Base-by-base conservation (phyloP, 2,113 vertebrate genomes). In the Leptobrachium leishanense region DNA sequence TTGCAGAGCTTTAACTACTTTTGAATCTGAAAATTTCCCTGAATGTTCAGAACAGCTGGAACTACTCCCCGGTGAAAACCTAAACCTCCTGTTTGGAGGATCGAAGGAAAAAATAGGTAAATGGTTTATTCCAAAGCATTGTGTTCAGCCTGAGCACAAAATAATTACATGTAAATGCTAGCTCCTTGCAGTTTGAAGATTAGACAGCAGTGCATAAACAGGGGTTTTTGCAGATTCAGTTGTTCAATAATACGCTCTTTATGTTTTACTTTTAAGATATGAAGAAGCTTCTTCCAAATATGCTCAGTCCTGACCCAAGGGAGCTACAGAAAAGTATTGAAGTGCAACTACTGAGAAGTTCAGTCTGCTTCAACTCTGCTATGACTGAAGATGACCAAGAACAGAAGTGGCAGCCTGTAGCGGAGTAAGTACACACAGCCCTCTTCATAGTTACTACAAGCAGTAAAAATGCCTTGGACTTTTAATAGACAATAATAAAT, bases 281-380 rank as follows among this genome's bases (percentile, higher is more conserved):
- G 87, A 99, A 99, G 89, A 94, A 95, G 73, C 93, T 99, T 5
- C 94, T 99, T 81, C 96, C 98, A 66, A 95, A 92, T 70, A 91
- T 95, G 88, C 86, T 99, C 76, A 98, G 96, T 86, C 97, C 97
- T 68, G 97, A 99, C 87, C 96, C 98, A 3, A 92, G 92, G 2
- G 98, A 99, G 87, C 95, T 99, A 85, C 96, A 99, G 86, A 97
- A 98, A 86, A 95, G 96, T 82, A 95, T 99, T 71, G 98, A 99
- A 90, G 95, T 98, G 41, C 98, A 99, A 86, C 92, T 99, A 68
- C 87, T 99, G 67, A 94, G 98, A 88, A 96, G 95, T 31, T 94
- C 96, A 2, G 92, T 98, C 0, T 95, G 94, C 63, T 88, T 97
- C 84, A 93, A 95, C 82, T 59, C 57, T 31, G 90, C 90, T 1